Conservation (phyloP, 1,140 invertebrate species). For the Zaprionus vittiger region DNA sequence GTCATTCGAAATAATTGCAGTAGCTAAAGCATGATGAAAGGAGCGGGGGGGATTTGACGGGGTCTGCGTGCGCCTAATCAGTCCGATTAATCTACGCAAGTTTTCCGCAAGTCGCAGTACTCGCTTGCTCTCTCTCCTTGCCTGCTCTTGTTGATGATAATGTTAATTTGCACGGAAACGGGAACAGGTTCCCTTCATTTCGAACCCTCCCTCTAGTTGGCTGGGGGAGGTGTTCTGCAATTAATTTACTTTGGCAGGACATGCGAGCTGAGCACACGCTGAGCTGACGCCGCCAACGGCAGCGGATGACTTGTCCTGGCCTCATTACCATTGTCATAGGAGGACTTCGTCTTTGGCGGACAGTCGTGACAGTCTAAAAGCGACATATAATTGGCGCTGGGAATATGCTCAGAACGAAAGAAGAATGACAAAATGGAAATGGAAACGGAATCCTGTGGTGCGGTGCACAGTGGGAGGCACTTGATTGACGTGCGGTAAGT, state of each 20-base stretch:
- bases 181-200: constrained; percentile 41
- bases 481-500: constrained; percentile 74
- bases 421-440: constrained; percentile 57
- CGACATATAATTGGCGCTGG: constrained; percentile 75
- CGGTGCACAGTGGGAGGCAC: constrained; percentile 66
- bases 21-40: neutral
- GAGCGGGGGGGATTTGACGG: neutral
- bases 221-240: constrained; percentile 48
- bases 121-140: constrained; percentile 31
- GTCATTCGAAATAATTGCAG: constrained; percentile 82
- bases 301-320: constrained; percentile 45
- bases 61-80: constrained; percentile 75
- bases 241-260: constrained; percentile 83
- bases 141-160: constrained; percentile 60
- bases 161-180: constrained; percentile 75
- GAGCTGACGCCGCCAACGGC: constrained; percentile 24
- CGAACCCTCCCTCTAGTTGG: neutral
- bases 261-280: constrained; percentile 67
- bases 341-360: constrained; percentile 32
- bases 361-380: constrained; percentile 63
- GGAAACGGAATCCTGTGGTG: constrained; percentile 45
- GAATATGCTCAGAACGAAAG: constrained; percentile 44
- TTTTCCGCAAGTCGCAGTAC: constrained; percentile 46
- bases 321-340: constrained; percentile 72
- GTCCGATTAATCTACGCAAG: constrained; percentile 77